These are phyloP conservation scores for Calosoma granatense DNA, from an alignment of 1,140 invertebrate genomes.

Conservation along the genomic window DNA sequence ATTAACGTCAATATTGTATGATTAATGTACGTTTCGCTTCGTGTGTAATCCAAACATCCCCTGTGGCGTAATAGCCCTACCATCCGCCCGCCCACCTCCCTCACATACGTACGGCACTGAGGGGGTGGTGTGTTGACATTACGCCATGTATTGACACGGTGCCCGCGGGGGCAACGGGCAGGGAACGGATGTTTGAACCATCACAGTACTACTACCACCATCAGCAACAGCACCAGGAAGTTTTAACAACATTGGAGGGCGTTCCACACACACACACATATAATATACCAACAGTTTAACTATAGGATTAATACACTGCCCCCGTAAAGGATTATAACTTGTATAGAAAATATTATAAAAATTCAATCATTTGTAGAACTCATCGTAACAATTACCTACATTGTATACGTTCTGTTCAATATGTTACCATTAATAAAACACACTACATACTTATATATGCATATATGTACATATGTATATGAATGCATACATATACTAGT, in stretches of 20 bases:
- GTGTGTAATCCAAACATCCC: constrained; percentile 8
- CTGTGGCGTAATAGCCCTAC: neutral
- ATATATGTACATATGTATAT: constrained; percentile 1
- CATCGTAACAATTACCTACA: neutral
- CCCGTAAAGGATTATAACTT: neutral
- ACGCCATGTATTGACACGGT: neutral
- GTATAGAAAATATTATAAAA: neutral
- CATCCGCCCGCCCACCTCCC: neutral
- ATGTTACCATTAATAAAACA: too few relatives aligned
- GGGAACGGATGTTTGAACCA: too few relatives aligned
- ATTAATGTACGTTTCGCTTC: constrained; percentile 9
- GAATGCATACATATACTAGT: neutral
- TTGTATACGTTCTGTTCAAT: neutral
- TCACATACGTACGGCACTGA: neutral
- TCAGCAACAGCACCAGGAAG: neutral
- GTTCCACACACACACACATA: too few relatives aligned
- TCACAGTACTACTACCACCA: neutral
- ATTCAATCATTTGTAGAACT: neutral
- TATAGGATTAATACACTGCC: too few relatives aligned
- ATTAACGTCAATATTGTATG: constrained; percentile 11
- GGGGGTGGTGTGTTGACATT: neutral
- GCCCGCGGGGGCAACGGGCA: too few relatives aligned
- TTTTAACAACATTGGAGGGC: too few relatives aligned
- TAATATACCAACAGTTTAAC: too few relatives aligned
- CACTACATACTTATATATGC: neutral